Conservation (phyloP, 1,140 invertebrate species). For the Agraylea sexmaculata region DNA sequence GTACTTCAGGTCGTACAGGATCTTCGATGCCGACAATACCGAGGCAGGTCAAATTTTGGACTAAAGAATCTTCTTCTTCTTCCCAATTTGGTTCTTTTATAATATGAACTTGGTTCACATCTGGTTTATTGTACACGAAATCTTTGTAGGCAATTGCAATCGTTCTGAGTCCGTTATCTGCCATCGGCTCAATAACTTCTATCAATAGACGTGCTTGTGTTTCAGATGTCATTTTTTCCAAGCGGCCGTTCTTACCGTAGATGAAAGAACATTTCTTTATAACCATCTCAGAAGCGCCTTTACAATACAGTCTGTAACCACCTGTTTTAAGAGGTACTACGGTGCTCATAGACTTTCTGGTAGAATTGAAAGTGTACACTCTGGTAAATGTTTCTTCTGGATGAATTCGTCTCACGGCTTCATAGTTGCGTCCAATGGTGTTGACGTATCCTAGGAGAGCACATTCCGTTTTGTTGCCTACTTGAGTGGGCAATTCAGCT, state of each 20-base stretch:
- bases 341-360: slow-evolving; percentile 82
- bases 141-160: slow-evolving; percentile 71
- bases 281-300: slow-evolving; percentile 52
- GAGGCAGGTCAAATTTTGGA: slow-evolving; percentile 64
- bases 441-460: slow-evolving; percentile 73
- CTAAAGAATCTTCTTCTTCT: slow-evolving; percentile 71
- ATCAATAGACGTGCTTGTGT: slow-evolving; percentile 66
- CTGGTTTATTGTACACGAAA: slow-evolving; percentile 59
- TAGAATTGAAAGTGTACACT: slow-evolving; percentile 85
- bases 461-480: slow-evolving; percentile 58
- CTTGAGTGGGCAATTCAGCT: slow-evolving; percentile 18
- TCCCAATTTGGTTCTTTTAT: slow-evolving; percentile 75
- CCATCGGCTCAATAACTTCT: slow-evolving; percentile 83
- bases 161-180: slow-evolving; percentile 71
- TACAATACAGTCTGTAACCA: slow-evolving; percentile 69
- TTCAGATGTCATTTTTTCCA: slow-evolving; percentile 57
- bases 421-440: slow-evolving; percentile 64
- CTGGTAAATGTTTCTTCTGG: slow-evolving; percentile 70
- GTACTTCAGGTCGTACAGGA: slow-evolving; percentile 74
- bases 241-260: slow-evolving; percentile 58
- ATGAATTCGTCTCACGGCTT: slow-evolving; percentile 57
- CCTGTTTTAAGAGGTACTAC: slow-evolving; percentile 55
- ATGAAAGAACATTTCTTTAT: slow-evolving; percentile 56
- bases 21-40: slow-evolving; percentile 82
- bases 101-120: slow-evolving; percentile 57